phyloP scores from a whole-genome alignment of 1,140 invertebrate genomes.

The Stratiolaelaps scimitus region DNA sequence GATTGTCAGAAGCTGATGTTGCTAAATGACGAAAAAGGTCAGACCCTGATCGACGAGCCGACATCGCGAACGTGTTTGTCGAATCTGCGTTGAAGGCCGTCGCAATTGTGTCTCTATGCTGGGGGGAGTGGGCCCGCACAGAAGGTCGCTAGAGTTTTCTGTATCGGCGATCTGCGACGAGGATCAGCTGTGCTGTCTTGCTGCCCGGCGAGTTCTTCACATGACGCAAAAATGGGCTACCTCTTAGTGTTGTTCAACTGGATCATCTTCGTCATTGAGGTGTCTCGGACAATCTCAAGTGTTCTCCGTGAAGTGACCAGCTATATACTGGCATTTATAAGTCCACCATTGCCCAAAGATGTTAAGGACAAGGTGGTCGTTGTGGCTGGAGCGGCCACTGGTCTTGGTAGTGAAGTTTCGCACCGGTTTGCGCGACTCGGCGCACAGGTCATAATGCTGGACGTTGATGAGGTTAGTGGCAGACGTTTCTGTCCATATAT shows the following conservation, averaged over 20 bases:
- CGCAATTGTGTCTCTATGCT: too few species aligned
- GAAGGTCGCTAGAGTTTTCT: neutral
- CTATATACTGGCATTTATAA: neutral
- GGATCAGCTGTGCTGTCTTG: too few species aligned
- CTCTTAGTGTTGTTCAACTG: slow-evolving; percentile 17
- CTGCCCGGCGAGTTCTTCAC: too few species aligned
- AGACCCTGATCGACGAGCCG: too few species aligned
- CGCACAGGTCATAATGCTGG: slow-evolving; percentile 16
- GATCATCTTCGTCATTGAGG: slow-evolving; percentile 19
- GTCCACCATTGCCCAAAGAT: slow-evolving; percentile 13
- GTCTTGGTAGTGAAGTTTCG: slow-evolving; percentile 17
- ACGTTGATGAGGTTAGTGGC: slow-evolving; percentile 13
- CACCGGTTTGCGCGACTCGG: slow-evolving; percentile 18
- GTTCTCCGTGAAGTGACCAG: neutral
- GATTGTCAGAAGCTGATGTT: too few species aligned
- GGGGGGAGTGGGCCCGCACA: too few species aligned
- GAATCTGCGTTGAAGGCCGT: too few species aligned
- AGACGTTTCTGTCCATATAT: too few species aligned
- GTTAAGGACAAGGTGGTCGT: slow-evolving; percentile 7
- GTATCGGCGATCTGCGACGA: neutral
- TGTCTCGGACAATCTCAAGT: neutral
- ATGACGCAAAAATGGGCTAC: slow-evolving; percentile 22
- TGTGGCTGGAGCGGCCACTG: neutral
- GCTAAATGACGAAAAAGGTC: too few species aligned
- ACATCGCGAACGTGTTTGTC: too few species aligned